Percentiles rank a stretch among this genome's conserved stretches.
Conservation (phyloP, 2,113 vertebrate genomes). For the Riparia riparia region DNA sequence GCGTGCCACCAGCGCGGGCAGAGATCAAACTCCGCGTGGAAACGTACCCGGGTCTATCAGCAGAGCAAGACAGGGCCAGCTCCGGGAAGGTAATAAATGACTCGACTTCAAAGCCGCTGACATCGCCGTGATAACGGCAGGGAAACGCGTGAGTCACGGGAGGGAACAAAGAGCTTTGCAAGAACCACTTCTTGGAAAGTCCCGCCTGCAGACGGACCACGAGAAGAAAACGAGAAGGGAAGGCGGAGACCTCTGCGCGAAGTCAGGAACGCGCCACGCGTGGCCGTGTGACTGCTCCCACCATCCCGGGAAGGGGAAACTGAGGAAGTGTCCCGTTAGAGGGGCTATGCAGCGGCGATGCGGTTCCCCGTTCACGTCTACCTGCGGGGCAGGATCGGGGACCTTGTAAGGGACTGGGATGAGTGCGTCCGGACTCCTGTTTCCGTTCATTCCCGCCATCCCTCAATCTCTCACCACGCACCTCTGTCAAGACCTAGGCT, state of each 20-base stretch:
- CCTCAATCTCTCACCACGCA: neutral
- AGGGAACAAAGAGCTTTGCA: constrained; percentile 65
- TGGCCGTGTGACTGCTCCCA: neutral
- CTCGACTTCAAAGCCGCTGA: constrained; percentile 65
- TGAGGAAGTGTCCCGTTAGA: fast-evolving
- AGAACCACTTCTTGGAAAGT: neutral
- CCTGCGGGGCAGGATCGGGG: fast-evolving
- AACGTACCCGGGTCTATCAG: constrained; percentile 22
- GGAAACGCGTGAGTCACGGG: constrained; percentile 17
- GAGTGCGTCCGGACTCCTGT: neutral
- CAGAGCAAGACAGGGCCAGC: constrained; percentile 23
- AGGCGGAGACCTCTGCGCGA: neutral
- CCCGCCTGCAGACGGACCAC: neutral
- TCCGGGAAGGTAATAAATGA: constrained; percentile 61
- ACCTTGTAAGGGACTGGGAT: too few species aligned
- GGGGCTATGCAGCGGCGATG: neutral
- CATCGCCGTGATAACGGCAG: constrained; percentile 45
- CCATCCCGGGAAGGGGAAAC: neutral
- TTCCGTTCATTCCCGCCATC: neutral
- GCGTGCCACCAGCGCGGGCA: neutral
- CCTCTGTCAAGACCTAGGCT: neutral
- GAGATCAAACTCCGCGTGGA: constrained; percentile 42
- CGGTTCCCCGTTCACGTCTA: neutral
- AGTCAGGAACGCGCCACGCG: neutral
- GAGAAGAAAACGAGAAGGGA: neutral